These are phyloP conservation scores for Liposcelis brunnea DNA, from an alignment of 2,888 invertebrate species.

Conservation along the genomic window DNA sequence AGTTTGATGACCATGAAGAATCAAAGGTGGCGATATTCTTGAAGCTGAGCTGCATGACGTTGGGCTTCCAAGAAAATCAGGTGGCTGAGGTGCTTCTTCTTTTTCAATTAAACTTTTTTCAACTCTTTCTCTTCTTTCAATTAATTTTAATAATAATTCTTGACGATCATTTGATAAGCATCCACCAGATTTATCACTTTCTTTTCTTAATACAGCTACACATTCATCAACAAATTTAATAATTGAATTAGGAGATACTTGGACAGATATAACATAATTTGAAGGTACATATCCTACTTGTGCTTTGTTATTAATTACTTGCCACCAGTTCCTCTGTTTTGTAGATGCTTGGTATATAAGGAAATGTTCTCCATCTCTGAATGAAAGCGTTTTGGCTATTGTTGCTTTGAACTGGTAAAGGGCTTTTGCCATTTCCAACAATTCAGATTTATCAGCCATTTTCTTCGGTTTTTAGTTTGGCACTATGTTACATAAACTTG, in stretches of 20 bases:
- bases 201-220: constrained; percentile 33
- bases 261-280: constrained; percentile 64
- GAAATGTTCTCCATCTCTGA: constrained; percentile 63
- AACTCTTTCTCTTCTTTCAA: constrained; percentile 26
- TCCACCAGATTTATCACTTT: constrained; percentile 23
- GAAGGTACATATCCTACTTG: constrained; percentile 72
- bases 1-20: no score
- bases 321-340: constrained; percentile 77
- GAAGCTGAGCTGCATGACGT: no score
- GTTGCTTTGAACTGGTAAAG: constrained; percentile 72
- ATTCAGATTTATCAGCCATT: constrained; percentile 3
- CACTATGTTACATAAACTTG: constrained; percentile 32
- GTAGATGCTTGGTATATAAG: constrained; percentile 60
- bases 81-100: background rate
- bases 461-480: background rate
- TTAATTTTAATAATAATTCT: constrained; percentile 42
- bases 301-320: constrained; percentile 65
- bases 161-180: constrained; percentile 35
- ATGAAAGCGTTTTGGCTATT: constrained; percentile 65
- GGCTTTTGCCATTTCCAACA: constrained; percentile 57
- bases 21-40: no score
- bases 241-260: constrained; percentile 54
- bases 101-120: constrained; percentile 1
- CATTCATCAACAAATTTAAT: constrained; percentile 54
- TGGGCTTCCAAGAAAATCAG: no score